A percentile compares a stretch with the other conserved stretches of the same genome.
Conservation (phyloP, 1,140 invertebrate species). For the Pseudomyrmex dendroicus region DNA sequence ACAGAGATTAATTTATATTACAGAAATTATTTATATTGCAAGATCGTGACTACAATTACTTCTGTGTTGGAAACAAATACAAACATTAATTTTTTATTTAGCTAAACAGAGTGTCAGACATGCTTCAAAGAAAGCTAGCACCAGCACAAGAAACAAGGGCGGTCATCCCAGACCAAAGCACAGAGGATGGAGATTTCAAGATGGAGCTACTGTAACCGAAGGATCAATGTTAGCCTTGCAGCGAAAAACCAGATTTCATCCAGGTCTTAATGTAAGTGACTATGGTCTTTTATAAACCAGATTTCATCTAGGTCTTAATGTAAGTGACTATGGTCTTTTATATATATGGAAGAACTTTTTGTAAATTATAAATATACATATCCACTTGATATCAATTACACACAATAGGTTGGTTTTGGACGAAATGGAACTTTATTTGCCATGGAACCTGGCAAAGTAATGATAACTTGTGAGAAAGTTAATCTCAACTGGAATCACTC, state of each 20-base stretch:
- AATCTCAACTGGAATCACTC: constrained; percentile 90
- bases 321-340: constrained; percentile 80
- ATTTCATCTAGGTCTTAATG: constrained; percentile 93
- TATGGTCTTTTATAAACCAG: constrained; percentile 80
- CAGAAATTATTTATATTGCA: no score
- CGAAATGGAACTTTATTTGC: constrained; percentile 91
- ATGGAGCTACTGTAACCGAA: constrained; percentile 87
- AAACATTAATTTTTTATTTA: constrained; percentile 26
- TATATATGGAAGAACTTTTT: neutral
- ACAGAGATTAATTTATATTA: constrained; percentile 19
- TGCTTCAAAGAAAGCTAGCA: constrained; percentile 89
- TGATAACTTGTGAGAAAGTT: constrained; percentile 91
- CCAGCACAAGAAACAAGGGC: constrained; percentile 88
- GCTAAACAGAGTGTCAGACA: constrained; percentile 82
- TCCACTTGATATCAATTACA: constrained; percentile 27
- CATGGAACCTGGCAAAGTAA: constrained; percentile 89
- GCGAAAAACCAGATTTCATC: constrained; percentile 89
- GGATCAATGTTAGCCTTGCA: constrained; percentile 90
- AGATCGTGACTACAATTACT: neutral
- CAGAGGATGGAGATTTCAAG: constrained; percentile 89
- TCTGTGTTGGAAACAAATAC: neutral
- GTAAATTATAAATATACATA: neutral
- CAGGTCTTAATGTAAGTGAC: constrained; percentile 90
- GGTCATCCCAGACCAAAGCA: constrained; percentile 89
- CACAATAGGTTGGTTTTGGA: constrained; percentile 91